phyloP scores from a whole-genome alignment of 2,113 vertebrate species.

The Dolichallabes microphthalmus region DNA sequence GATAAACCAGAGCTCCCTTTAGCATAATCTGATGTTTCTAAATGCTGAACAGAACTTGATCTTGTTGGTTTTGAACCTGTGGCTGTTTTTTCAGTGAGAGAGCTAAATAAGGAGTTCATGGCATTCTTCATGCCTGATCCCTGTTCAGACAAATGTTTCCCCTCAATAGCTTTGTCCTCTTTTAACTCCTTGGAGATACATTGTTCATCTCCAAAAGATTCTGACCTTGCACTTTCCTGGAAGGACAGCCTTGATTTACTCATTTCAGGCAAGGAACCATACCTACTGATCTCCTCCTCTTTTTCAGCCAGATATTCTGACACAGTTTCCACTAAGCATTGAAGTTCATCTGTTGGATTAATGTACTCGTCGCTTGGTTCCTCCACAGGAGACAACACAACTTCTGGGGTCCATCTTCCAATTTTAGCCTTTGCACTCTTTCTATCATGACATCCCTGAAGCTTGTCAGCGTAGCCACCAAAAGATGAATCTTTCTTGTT shows the following conservation, averaged over 20 bases:
- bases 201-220: conserved; percentile 67
- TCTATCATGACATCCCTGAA: conserved; percentile 61
- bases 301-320: conserved; percentile 97
- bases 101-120: conserved; percentile 81
- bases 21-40: conserved; percentile 61
- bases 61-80: conserved; percentile 74
- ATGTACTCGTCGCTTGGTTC: conserved; percentile 81
- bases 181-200: conserved; percentile 58
- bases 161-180: conserved; percentile 54
- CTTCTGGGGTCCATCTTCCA: conserved; percentile 65
- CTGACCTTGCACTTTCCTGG: conserved; percentile 61
- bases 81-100: conserved; percentile 82
- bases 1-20: conserved; percentile 69
- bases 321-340: conserved; percentile 92
- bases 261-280: conserved; percentile 78
- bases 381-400: conserved; percentile 76
- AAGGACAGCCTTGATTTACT: conserved; percentile 70
- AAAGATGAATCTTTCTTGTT: conserved; percentile 53
- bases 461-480: conserved; percentile 58
- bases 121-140: conserved; percentile 78
- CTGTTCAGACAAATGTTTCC: conserved; percentile 59
- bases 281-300: conserved; percentile 93
- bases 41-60: conserved; percentile 72
- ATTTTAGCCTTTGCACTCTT: conserved; percentile 61
- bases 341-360: conserved; percentile 89